These are phyloP conservation scores for Xenus cinereus DNA, from an alignment of 2,113 vertebrate genomes.

Conservation along the genomic window DNA sequence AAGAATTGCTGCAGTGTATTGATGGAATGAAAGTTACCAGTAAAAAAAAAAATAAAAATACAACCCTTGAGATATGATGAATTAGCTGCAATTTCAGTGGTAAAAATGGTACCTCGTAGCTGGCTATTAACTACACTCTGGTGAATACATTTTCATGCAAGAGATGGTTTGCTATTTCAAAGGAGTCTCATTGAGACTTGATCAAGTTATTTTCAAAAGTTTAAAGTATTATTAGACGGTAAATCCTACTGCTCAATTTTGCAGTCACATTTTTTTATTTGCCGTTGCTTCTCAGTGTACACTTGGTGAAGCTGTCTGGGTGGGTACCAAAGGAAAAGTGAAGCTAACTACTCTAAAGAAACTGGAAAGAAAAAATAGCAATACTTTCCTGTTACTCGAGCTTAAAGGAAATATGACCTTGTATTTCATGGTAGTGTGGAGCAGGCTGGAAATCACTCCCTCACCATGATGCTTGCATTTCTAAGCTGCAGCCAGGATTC, in stretches of 20 bases:
- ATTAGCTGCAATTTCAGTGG: conserved; percentile 61
- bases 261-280: conserved; percentile 24
- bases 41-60: background rate
- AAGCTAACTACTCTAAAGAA: background rate
- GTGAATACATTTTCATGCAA: conserved; percentile 59
- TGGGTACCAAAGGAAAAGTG: background rate
- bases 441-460: conserved; percentile 13
- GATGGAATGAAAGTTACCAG: conserved; percentile 30
- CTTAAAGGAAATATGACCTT: conserved; percentile 15
- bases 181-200: conserved; percentile 40
- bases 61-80: conserved; percentile 59
- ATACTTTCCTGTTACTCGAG: background rate
- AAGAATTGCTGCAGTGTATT: conserved; percentile 27
- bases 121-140: conserved; percentile 54
- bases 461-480: background rate
- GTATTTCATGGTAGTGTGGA: background rate
- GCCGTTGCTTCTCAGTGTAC: background rate
- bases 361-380: background rate
- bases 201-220: conserved; percentile 68
- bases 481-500: conserved; percentile 34
- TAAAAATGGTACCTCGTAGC: conserved; percentile 28
- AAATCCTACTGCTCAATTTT: conserved; percentile 20
- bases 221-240: conserved; percentile 50
- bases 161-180: conserved; percentile 50
- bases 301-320: background rate